phyloP scores from a whole-genome alignment of 2,797 vertebrate species.

The Cirrhinus molitorella region DNA sequence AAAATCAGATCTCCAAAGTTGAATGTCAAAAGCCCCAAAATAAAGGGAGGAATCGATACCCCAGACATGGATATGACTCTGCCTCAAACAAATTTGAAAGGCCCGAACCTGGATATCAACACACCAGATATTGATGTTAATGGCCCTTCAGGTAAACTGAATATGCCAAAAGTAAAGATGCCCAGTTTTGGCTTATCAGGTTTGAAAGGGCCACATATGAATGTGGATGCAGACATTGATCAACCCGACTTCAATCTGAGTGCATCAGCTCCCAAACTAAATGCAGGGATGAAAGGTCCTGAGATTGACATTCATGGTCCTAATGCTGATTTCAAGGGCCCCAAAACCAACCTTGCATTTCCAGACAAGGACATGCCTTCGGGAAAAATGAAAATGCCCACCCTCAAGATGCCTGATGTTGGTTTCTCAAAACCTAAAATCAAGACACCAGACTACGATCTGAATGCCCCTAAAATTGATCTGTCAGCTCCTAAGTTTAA shows the following conservation, averaged over 20 bases:
- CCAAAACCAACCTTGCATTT: background rate
- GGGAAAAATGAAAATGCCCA: slow-evolving; percentile 25
- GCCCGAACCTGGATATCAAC: slow-evolving; percentile 64
- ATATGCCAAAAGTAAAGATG: slow-evolving; percentile 64
- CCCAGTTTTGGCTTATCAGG: slow-evolving; percentile 57
- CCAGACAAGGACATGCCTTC: background rate
- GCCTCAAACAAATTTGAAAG: slow-evolving; percentile 55
- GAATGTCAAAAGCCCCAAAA: too few species aligned
- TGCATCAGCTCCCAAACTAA: slow-evolving; percentile 34
- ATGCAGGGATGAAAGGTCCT: slow-evolving; percentile 51
- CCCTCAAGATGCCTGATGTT: slow-evolving; percentile 25
- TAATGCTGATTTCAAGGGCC: background rate
- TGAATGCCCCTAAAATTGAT: slow-evolving; percentile 50
- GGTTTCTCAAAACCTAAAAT: slow-evolving; percentile 21
- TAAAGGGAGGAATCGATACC: too few species aligned
- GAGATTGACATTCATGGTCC: slow-evolving; percentile 38
- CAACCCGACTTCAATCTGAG: slow-evolving; percentile 58
- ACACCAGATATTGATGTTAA: slow-evolving; percentile 63
- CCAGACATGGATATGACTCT: slow-evolving; percentile 51
- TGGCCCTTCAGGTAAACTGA: slow-evolving; percentile 64
- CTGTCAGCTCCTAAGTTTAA: slow-evolving; percentile 56
- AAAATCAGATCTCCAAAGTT: too few species aligned
- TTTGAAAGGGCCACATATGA: slow-evolving; percentile 63
- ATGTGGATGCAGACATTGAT: slow-evolving; percentile 61
- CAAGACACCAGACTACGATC: slow-evolving; percentile 51